phyloP scores from a whole-genome alignment of 2,888 invertebrate genomes.

The Dyspetes luteomarginatus region DNA sequence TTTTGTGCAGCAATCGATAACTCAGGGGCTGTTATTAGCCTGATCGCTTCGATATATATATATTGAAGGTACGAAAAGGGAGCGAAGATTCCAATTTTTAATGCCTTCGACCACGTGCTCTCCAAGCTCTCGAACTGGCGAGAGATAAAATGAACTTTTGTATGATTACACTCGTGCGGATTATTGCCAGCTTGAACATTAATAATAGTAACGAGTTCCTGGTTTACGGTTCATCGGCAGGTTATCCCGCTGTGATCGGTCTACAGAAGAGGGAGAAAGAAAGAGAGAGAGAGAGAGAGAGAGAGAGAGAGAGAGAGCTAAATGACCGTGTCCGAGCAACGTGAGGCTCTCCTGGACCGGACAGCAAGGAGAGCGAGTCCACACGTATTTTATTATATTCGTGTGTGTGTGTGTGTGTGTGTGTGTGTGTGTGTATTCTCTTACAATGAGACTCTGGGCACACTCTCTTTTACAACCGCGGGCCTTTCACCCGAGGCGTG shows the following conservation, averaged over 20 bases:
- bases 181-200: constrained; percentile 62
- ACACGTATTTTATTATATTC: constrained; percentile 6
- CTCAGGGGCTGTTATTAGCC: constrained; percentile 37
- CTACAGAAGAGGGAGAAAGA: constrained; percentile 60
- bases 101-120: background rate
- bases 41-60: constrained; percentile 39
- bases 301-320: constrained; percentile 38
- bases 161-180: constrained; percentile 59
- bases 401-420: constrained; percentile 3
- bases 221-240: constrained; percentile 80
- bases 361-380: constrained; percentile 31
- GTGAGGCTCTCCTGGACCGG: constrained; percentile 50
- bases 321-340: constrained; percentile 67
- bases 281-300: constrained; percentile 1
- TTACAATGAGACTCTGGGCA: constrained; percentile 52
- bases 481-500: constrained; percentile 78
- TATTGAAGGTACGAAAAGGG: constrained; percentile 12
- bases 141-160: constrained; percentile 61
- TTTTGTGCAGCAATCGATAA: constrained; percentile 31
- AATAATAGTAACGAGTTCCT: constrained; percentile 78
- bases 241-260: constrained; percentile 73
- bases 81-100: constrained; percentile 40
- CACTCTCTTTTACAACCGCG: constrained; percentile 69
- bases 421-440: background rate
- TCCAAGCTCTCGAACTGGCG: constrained; percentile 1